These are phyloP conservation scores for Takifugu bimaculatus DNA, from an alignment of 2,113 vertebrate genomes.

Conservation along the genomic window DNA sequence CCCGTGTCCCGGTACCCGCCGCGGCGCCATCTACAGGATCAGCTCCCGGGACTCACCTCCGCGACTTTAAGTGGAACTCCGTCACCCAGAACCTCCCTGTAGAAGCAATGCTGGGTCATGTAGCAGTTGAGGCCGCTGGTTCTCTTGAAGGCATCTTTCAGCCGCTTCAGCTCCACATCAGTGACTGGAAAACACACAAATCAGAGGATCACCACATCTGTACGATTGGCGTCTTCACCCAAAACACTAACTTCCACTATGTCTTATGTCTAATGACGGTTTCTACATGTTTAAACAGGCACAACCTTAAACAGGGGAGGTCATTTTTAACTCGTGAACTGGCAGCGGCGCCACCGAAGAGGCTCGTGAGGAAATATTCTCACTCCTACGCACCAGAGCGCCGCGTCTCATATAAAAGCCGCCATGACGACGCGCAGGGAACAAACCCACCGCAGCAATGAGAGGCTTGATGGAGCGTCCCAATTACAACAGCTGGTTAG, in stretches of 20 bases:
- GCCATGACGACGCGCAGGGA: background rate
- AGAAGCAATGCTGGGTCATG: constrained; percentile 98
- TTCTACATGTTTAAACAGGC: too few species aligned
- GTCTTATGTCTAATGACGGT: too few species aligned
- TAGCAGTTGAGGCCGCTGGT: constrained; percentile 94
- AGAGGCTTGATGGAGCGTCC: constrained; percentile 6
- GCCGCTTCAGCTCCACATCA: constrained; percentile 92
- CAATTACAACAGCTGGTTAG: background rate
- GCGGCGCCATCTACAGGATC: too few species aligned
- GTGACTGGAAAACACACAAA: constrained; percentile 78
- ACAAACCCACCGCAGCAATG: background rate
- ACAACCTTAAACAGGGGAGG: too few species aligned
- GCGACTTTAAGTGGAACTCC: constrained; percentile 95
- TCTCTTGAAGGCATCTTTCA: constrained; percentile 99
- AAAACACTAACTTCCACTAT: background rate
- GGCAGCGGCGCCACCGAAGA: too few species aligned
- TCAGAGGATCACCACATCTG: too few species aligned
- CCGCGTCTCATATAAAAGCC: background rate
- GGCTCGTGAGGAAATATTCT: too few species aligned
- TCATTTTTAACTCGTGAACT: too few species aligned
- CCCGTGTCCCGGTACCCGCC: too few species aligned
- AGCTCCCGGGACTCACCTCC: constrained; percentile 78
- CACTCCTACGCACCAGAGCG: too few species aligned
- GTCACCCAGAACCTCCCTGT: constrained; percentile 94
- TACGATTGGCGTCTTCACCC: background rate